Evolutionary conservation across 2,113 vertebrate species (phyloP).

Genomic region (Sturnira hondurensis): DNA sequence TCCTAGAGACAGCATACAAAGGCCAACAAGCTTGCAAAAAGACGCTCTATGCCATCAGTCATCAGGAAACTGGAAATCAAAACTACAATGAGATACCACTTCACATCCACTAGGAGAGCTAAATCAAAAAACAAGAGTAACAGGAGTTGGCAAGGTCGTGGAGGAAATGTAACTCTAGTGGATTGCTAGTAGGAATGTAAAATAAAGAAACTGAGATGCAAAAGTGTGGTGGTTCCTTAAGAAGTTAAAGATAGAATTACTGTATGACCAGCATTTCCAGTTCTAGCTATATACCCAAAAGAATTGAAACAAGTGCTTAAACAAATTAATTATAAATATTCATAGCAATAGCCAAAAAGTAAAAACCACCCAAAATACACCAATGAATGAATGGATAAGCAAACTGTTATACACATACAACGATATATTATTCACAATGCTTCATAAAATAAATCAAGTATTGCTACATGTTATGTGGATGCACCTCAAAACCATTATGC

Average conservation of each 20-base stretch:
- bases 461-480: background rate
- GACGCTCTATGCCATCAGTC: background rate
- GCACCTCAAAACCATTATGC: constrained; percentile 8
- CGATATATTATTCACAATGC: background rate
- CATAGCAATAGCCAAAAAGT: background rate
- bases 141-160: background rate
- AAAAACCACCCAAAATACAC: background rate
- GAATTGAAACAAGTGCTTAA: background rate
- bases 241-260: constrained; percentile 6
- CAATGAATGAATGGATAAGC: background rate
- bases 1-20: background rate
- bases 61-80: background rate
- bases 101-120: background rate
- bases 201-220: background rate
- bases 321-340: background rate
- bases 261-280: background rate
- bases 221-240: background rate
- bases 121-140: background rate
- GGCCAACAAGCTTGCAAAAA: background rate
- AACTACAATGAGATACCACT: background rate
- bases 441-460: background rate
- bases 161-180: background rate
- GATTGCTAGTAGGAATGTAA: background rate
- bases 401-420: background rate
- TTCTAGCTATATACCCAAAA: background rate